Base-by-base conservation (phyloP, 2,113 vertebrate species). In the Chascanopsetta lugubris region DNA sequence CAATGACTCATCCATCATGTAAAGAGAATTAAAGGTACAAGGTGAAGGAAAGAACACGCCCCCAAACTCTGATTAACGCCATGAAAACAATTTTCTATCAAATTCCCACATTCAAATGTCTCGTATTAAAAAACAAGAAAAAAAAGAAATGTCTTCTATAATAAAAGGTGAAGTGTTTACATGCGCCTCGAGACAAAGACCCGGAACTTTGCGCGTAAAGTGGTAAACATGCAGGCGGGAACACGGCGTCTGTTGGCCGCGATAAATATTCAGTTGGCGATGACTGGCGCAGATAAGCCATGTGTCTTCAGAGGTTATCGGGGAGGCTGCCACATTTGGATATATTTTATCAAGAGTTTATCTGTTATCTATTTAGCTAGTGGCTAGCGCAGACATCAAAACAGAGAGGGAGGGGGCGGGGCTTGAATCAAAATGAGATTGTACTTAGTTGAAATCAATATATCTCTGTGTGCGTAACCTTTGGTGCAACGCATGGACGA, bases 261-360 rank as follows among this genome's bases (percentile, higher is more conserved):
- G 90, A 93, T 93, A 93, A 93, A 93, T 93, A 93, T 93, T 90
- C 90, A 91, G 85, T 73, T 75, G 79, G 72, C 73, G 92, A 93
- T 93, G 90, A 89, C 90, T 90, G 89, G 69, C 85, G 75, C 55
- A 82, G 91, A 93, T 93, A 93, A 90, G 72, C 85, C 76, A 78
- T 10, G 69, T 87, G 89, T 89, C 89, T 91, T 87, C 83, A 81
- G 87, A 90, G 92, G 92, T 93, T 92, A 93, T 93, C 92, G 21
- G 83, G 54, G 53, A 84, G 73, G 61, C 83, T 88, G 87, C 86
- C 89, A 92, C 87, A 92, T 92, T 93, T 90, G 87, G 90, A 90
- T 92, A 92, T 90, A 89, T 91, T 93, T 91, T 93, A 92, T 92
- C 91, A 88, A n/a, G 83, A 79, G 78, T 90, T 89, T 87, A 92